Conservation (phyloP, 1,140 invertebrate species). For the Trichonephila clavata region DNA sequence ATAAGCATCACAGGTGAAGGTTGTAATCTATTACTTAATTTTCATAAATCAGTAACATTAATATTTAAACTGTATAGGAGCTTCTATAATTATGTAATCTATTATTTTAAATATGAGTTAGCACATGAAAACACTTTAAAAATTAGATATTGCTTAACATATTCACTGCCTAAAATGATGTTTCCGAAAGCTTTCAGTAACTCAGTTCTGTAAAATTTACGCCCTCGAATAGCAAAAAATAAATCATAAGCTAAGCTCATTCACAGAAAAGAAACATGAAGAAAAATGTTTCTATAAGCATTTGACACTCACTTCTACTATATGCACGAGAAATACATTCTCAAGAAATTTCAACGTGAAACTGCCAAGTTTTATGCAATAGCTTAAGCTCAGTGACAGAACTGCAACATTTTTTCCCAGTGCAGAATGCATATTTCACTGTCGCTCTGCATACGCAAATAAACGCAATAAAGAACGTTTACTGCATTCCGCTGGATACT, state of each 20-base stretch:
- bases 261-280: not conserved
- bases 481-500: constrained; percentile 10
- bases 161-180: not conserved
- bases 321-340: not conserved
- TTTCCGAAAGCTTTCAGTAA: not conserved
- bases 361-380: constrained; percentile 5
- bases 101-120: too few species aligned
- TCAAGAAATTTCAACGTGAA: not conserved
- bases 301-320: not conserved
- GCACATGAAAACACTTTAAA: not conserved
- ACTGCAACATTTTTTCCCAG: constrained; percentile 1
- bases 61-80: too few species aligned
- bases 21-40: too few species aligned
- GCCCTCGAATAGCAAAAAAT: not conserved
- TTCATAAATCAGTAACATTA: too few species aligned
- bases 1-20: too few species aligned
- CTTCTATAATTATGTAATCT: too few species aligned
- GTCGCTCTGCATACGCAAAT: constrained; percentile 20
- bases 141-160: not conserved
- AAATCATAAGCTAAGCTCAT: not conserved
- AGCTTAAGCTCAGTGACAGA: not conserved
- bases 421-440: constrained; percentile 23
- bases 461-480: constrained; percentile 32
- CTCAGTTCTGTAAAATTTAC: not conserved
- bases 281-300: constrained; percentile 19